Evolutionary conservation across 2,888 invertebrate species (phyloP).

Genomic region (Andrena praecox): DNA sequence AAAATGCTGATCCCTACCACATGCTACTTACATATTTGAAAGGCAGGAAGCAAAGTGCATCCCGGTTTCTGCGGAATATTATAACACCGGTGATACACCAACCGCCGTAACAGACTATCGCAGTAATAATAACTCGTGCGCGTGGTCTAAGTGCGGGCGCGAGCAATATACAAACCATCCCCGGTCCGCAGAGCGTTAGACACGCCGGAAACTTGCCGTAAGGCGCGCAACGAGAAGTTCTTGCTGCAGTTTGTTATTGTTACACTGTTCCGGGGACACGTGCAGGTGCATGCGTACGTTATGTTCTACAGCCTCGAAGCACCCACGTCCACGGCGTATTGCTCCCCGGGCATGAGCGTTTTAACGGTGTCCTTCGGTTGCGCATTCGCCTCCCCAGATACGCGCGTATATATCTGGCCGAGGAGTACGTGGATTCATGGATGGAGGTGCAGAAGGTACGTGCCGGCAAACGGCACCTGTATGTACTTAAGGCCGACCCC

Average conservation of each 20-base stretch:
- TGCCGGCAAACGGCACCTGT: slow-evolving; percentile 44
- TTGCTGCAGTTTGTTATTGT: slow-evolving; percentile 31
- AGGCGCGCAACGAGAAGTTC: slow-evolving; percentile 40
- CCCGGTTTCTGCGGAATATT: background rate
- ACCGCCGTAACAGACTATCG: background rate
- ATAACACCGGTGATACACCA: background rate
- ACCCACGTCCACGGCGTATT: slow-evolving; percentile 57
- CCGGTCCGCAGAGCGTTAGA: background rate
- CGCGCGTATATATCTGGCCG: slow-evolving; percentile 39
- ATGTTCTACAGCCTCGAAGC: slow-evolving; percentile 28
- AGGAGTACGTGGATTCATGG: slow-evolving; percentile 64
- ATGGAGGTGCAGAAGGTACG: slow-evolving; percentile 55
- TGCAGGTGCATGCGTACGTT: slow-evolving; percentile 11
- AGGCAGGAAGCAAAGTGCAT: too few species aligned
- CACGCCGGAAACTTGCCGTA: slow-evolving; percentile 12
- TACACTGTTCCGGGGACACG: slow-evolving; percentile 8
- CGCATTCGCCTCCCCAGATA: slow-evolving; percentile 40
- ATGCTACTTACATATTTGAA: too few species aligned
- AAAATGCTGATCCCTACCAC: too few species aligned
- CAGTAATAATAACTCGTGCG: background rate
- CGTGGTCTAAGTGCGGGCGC: background rate
- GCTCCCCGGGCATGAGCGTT: slow-evolving; percentile 51
- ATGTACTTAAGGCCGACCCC: slow-evolving; percentile 4
- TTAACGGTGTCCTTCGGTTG: slow-evolving; percentile 66
- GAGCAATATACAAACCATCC: background rate